Evolutionary conservation across 1,140 invertebrate species (phyloP).

Genomic region (Zelostemma sp.): DNA sequence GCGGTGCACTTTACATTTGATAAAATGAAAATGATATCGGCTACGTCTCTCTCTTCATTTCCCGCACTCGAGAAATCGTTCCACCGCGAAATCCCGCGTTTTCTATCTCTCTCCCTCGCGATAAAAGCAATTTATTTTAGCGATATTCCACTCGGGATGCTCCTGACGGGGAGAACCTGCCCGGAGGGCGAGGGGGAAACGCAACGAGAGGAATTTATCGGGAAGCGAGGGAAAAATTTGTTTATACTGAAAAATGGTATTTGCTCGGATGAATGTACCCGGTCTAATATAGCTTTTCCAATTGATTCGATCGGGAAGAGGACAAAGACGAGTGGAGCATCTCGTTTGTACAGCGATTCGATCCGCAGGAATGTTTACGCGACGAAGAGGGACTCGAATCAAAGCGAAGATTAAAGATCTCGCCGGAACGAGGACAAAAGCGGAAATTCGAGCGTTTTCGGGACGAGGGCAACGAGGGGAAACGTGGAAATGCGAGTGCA

Average conservation of each 20-base stretch:
- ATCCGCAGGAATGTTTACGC: too few species aligned
- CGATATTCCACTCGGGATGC: slow-evolving; percentile 34
- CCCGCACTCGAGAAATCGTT: slow-evolving; percentile 23
- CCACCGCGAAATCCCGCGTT: slow-evolving; percentile 22
- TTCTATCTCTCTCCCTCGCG: slow-evolving; percentile 1
- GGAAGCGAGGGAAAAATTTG: slow-evolving; percentile 28
- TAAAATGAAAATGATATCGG: slow-evolving; percentile 27
- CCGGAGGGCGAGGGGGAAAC: slow-evolving; percentile 2
- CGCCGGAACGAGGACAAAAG: not conserved
- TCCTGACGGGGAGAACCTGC: slow-evolving; percentile 28
- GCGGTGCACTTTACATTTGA: slow-evolving; percentile 33
- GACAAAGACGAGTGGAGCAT: too few species aligned
- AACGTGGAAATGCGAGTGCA: too few species aligned
- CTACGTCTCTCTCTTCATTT: slow-evolving; percentile 15
- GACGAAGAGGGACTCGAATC: too few species aligned
- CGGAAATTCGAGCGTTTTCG: too few species aligned
- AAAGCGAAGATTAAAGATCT: too few species aligned
- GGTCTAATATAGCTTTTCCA: slow-evolving; percentile 35
- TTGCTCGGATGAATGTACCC: slow-evolving; percentile 28
- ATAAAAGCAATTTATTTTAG: slow-evolving; percentile 44
- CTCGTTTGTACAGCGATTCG: too few species aligned
- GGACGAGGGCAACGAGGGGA: too few species aligned
- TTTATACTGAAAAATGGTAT: slow-evolving; percentile 41
- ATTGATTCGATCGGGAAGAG: slow-evolving; percentile 22
- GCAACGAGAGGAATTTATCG: slow-evolving; percentile 26